Conservation (phyloP, 2,888 invertebrate species). For the Ectemnius lituratus region DNA sequence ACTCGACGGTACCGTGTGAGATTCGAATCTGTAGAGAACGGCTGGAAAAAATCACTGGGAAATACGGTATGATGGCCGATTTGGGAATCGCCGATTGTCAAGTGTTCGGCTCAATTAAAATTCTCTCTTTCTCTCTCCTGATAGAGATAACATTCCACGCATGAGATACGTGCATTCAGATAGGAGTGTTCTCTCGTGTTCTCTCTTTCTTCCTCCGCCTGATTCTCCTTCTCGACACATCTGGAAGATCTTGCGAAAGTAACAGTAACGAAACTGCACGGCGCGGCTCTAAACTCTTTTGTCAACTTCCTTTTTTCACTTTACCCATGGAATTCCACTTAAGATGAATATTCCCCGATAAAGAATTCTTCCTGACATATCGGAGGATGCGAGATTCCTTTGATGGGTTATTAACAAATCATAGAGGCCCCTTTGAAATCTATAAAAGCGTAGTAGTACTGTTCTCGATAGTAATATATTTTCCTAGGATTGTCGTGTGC, state of each 20-base stretch:
- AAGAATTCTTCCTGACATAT: neutral
- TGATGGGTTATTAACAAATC: neutral
- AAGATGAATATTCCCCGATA: neutral
- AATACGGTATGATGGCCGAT: neutral
- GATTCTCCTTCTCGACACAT: neutral
- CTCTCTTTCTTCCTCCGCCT: neutral
- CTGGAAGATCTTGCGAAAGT: conserved; percentile 3
- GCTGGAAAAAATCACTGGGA: neutral
- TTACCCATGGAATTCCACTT: neutral
- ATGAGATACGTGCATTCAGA: neutral
- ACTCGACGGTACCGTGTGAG: neutral
- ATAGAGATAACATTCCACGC: neutral
- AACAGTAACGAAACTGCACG: conserved; percentile 10
- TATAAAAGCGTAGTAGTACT: neutral
- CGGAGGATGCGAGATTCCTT: neutral
- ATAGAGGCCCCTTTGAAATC: neutral
- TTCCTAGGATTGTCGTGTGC: neutral
- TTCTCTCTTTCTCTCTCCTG: neutral
- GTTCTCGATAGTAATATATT: neutral
- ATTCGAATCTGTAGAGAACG: neutral
- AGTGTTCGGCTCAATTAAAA: neutral
- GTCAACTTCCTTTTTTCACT: neutral
- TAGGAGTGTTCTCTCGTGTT: neutral
- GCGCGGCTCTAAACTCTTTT: neutral
- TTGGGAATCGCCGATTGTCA: neutral